Percentiles rank a stretch among this genome's conserved stretches.
These are phyloP conservation scores for Casuarius casuarius DNA, from an alignment of 2,113 vertebrate genomes.

Conservation along the genomic window DNA sequence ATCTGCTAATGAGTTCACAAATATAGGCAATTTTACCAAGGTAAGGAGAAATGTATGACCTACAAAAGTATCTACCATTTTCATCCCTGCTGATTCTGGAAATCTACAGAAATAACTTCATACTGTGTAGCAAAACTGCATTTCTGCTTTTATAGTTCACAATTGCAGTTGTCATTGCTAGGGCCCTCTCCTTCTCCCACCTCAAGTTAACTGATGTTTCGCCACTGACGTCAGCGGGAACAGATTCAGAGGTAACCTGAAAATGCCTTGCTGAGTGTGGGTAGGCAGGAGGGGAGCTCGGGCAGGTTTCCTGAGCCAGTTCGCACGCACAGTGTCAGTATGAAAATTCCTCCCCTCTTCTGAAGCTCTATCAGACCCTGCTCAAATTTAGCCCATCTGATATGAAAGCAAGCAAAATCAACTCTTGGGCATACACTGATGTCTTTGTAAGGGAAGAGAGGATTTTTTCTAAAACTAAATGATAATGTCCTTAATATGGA, in stretches of 20 bases:
- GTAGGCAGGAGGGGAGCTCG: not conserved
- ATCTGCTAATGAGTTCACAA: not conserved
- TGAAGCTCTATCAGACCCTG: not conserved
- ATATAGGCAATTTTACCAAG: not conserved
- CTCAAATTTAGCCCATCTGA: not conserved
- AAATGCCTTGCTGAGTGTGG: rapidly evolving
- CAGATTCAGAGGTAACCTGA: rapidly evolving
- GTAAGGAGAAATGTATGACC: not conserved
- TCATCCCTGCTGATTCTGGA: not conserved
- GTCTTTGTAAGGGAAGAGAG: not conserved
- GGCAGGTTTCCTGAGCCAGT: not conserved
- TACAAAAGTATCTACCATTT: not conserved
- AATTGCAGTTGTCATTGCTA: not conserved
- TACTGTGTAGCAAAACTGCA: rapidly evolving
- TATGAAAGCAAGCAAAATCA: not conserved
- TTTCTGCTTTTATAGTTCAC: not conserved
- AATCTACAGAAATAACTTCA: not conserved
- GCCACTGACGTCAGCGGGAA: not conserved
- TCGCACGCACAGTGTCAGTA: not conserved
- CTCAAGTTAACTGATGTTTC: not conserved
- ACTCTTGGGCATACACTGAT: not conserved
- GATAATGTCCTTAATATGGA: not conserved
- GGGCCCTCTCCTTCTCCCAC: not conserved
- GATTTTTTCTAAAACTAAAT: not conserved
- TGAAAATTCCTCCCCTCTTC: not conserved